phyloP scores from a whole-genome alignment of 2,797 vertebrate species.

The Myotis myotis region DNA sequence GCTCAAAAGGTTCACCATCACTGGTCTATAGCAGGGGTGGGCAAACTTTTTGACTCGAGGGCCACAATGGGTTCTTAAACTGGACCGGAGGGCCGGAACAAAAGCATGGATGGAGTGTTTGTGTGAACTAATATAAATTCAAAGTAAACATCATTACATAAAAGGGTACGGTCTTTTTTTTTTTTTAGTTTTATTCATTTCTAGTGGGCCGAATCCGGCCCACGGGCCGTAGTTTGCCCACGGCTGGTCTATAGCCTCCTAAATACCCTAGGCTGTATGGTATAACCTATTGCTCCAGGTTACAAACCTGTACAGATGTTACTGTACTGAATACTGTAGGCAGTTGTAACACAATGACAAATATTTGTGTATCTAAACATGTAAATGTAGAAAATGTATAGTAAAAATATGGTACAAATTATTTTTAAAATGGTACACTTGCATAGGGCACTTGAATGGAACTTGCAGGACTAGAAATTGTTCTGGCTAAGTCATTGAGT shows the following conservation, averaged over 20 bases:
- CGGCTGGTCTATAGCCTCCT: background rate
- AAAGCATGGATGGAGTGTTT: too few relatives aligned
- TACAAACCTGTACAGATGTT: background rate
- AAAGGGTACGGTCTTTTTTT: too few relatives aligned
- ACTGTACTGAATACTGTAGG: background rate
- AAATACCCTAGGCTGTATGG: background rate
- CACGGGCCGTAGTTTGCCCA: too few relatives aligned
- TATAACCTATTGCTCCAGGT: background rate
- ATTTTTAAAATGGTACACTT: background rate
- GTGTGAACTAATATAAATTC: too few relatives aligned
- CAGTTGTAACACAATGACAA: background rate
- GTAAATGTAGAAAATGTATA: background rate
- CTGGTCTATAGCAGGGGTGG: too few relatives aligned
- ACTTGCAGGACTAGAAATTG: background rate
- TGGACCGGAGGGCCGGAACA: too few relatives aligned
- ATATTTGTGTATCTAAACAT: background rate
- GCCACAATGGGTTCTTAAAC: too few relatives aligned
- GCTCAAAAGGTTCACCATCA: too few relatives aligned
- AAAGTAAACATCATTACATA: too few relatives aligned
- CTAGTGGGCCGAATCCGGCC: too few relatives aligned
- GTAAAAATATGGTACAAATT: background rate
- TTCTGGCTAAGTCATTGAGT: background rate
- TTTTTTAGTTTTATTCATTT: too few relatives aligned
- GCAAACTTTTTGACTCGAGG: too few relatives aligned
- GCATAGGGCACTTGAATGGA: background rate